phyloP scores from a whole-genome alignment of 2,113 vertebrate species.

The Plestiodon gilberti region DNA sequence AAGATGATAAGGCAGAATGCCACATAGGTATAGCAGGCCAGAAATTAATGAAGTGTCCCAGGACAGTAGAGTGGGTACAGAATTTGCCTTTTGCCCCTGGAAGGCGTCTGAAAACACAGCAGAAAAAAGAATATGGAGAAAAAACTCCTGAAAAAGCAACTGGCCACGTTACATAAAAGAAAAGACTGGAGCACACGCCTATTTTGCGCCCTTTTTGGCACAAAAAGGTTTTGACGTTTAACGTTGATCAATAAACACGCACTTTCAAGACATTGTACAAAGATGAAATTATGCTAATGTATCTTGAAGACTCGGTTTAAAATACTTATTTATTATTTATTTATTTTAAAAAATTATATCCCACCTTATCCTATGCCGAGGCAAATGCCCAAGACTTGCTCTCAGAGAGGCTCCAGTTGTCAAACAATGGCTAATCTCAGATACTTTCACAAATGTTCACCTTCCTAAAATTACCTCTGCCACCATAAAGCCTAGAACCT shows the following conservation, averaged over 20 bases:
- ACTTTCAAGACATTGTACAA: background rate
- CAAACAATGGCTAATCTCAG: background rate
- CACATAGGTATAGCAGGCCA: background rate
- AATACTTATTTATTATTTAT: too few species aligned
- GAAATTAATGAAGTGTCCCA: conserved; percentile 20
- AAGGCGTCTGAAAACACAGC: background rate
- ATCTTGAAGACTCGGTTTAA: too few species aligned
- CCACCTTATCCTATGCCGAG: too few species aligned
- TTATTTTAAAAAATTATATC: too few species aligned
- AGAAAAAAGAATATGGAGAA: background rate
- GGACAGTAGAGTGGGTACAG: background rate
- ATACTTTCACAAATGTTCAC: background rate
- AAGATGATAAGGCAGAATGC: conserved; percentile 12
- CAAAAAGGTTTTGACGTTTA: background rate
- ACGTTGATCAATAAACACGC: background rate
- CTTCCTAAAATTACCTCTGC: background rate
- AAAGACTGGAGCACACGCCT: background rate
- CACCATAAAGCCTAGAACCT: background rate
- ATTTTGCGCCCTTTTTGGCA: background rate
- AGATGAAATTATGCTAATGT: background rate
- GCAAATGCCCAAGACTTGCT: too few species aligned
- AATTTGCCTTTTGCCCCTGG: background rate
- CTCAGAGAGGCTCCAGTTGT: background rate
- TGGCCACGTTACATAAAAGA: background rate
- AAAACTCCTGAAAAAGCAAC: too few species aligned